Evolutionary conservation across 64 coral and sea anemone genomes (phyloP).

Genomic region (Actinia equina): DNA sequence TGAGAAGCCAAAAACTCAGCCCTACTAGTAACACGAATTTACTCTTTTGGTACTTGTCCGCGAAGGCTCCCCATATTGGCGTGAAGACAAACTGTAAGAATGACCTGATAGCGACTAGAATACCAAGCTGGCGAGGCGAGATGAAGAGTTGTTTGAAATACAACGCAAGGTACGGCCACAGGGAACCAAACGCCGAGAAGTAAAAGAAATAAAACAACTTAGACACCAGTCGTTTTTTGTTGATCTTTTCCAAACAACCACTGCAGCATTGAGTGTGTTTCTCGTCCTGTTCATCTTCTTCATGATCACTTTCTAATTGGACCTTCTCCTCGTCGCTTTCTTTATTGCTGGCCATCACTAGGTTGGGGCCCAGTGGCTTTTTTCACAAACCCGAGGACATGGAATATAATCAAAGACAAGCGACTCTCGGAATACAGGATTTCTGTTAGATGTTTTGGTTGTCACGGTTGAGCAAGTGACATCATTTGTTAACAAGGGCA

Average conservation of each 20-base stretch:
- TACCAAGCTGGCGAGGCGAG: constrained; percentile 92
- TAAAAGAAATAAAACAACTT: constrained; percentile 98
- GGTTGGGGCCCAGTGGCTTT: not conserved
- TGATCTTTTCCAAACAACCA: constrained; percentile 72
- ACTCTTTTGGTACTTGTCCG: constrained; percentile 84
- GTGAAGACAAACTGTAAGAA: constrained; percentile 95
- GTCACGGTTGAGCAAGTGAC: not conserved
- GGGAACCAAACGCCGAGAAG: constrained; percentile 94
- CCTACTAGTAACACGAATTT: constrained; percentile 86
- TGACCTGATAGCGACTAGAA: constrained; percentile 85
- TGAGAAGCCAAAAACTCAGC: constrained; percentile 64
- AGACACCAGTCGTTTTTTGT: constrained; percentile 87
- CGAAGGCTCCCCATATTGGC: constrained; percentile 87
- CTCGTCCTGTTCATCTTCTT: constrained; percentile 6
- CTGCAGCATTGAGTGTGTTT: constrained; percentile 44
- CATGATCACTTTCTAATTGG: not conserved
- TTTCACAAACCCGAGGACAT: not conserved
- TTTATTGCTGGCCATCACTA: not conserved
- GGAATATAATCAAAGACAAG: not conserved
- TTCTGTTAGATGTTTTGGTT: constrained; percentile 10
- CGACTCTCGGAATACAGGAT: not conserved
- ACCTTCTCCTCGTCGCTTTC: constrained; percentile 12
- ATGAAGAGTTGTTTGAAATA: constrained; percentile 99
- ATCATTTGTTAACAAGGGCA: not conserved
- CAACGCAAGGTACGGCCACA: constrained; percentile 89